These are phyloP conservation scores for Globodera ellingtonae DNA, from an alignment of 1,140 invertebrate genomes.

Conservation along the genomic window DNA sequence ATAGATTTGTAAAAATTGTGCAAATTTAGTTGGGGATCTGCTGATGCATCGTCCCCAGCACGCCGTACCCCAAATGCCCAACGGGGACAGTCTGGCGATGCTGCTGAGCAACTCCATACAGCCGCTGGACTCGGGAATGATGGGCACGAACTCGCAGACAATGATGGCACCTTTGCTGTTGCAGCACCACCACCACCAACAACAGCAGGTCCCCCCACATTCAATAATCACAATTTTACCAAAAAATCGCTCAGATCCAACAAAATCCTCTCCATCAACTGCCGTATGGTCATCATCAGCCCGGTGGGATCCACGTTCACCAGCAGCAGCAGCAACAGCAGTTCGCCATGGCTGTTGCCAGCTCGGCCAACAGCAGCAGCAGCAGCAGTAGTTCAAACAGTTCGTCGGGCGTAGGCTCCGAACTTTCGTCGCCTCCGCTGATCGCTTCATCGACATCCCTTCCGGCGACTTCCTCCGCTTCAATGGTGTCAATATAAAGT, in stretches of 20 bases:
- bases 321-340: neutral
- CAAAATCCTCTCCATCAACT: slow-evolving; percentile 8
- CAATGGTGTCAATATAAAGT: neutral
- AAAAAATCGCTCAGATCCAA: neutral
- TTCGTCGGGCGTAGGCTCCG: slow-evolving; percentile 3
- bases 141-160: neutral
- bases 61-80: slow-evolving; percentile 37
- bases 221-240: slow-evolving; percentile 11
- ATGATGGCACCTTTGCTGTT: slow-evolving; percentile 15
- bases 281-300: neutral
- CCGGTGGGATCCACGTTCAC: neutral
- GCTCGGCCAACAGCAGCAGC: neutral
- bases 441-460: neutral
- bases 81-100: slow-evolving; percentile 42
- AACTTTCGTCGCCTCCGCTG: neutral
- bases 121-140: slow-evolving; percentile 10
- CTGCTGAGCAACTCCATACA: slow-evolving; percentile 44
- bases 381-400: slow-evolving; percentile 2
- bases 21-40: slow-evolving; percentile 41
- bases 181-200: slow-evolving; percentile 22
- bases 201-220: slow-evolving; percentile 9
- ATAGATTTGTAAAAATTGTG: neutral
- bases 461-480: neutral
- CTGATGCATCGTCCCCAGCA: slow-evolving; percentile 35
- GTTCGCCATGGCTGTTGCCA: neutral